phyloP scores from a whole-genome alignment of 2,113 vertebrate species.

The Lathamus discolor region DNA sequence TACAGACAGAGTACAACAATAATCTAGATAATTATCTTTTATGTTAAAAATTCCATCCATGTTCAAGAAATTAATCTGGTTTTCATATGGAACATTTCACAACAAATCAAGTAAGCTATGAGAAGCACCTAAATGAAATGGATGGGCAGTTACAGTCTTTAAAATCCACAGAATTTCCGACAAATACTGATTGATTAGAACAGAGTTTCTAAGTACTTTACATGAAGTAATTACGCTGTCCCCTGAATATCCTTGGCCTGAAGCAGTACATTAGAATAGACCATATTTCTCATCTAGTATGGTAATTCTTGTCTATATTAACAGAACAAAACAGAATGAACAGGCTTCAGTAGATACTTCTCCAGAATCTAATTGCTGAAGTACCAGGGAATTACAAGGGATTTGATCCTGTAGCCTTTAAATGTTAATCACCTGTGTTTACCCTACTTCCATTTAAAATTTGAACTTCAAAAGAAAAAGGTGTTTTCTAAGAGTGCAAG shows the following conservation, averaged over 20 bases:
- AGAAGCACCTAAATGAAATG: background rate
- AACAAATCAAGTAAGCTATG: background rate
- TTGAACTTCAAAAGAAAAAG: background rate
- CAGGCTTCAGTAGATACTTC: background rate
- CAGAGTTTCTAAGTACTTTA: background rate
- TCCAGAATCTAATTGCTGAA: background rate
- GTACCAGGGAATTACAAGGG: accelerated
- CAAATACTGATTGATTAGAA: background rate
- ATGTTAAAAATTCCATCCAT: background rate
- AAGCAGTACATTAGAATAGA: background rate
- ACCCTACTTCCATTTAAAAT: background rate
- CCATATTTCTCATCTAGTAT: background rate
- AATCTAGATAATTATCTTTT: background rate
- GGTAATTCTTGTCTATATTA: background rate
- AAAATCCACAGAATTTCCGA: background rate
- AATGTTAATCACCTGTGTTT: background rate
- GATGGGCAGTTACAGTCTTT: background rate
- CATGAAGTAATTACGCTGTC: background rate
- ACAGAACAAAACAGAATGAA: background rate
- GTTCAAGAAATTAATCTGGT: background rate
- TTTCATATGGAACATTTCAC: background rate
- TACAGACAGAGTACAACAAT: background rate
- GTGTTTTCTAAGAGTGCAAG: background rate
- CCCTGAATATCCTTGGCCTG: background rate
- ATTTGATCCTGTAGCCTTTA: background rate